phyloP scores from a whole-genome alignment of 2,113 vertebrate genomes.

The Otus sunia region DNA sequence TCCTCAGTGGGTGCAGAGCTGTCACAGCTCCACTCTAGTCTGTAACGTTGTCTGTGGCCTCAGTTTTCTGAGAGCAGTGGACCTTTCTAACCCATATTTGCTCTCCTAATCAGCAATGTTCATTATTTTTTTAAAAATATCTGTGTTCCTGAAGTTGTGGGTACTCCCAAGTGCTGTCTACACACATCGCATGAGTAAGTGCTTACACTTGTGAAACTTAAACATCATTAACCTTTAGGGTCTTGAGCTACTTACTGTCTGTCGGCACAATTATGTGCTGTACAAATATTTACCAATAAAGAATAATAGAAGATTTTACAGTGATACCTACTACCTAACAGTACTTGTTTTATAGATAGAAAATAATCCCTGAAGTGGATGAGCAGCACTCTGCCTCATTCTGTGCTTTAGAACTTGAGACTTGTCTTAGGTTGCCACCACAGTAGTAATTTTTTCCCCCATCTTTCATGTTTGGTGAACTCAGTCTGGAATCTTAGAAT shows the following conservation, averaged over 20 bases:
- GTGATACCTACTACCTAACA: neutral
- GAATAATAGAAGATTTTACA: neutral
- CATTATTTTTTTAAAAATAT: neutral
- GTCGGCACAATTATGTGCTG: fast-evolving
- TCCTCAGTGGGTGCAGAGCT: neutral
- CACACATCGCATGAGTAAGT: neutral
- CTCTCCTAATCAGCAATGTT: neutral
- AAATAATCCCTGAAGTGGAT: neutral
- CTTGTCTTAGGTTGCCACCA: neutral
- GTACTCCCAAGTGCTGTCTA: neutral
- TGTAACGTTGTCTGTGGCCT: neutral
- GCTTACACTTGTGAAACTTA: neutral
- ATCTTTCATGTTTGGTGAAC: neutral
- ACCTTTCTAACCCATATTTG: neutral
- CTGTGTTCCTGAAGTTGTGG: neutral
- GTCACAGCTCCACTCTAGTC: neutral
- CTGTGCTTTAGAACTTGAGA: neutral
- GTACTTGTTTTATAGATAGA: neutral
- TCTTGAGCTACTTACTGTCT: neutral
- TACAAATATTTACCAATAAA: neutral
- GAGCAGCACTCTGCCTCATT: neutral
- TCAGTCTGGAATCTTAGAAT: neutral
- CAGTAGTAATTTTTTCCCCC: too few relatives aligned
- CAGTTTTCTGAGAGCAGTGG: neutral
- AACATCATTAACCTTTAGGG: neutral